Evolutionary conservation across 2,113 vertebrate genomes (phyloP).

Genomic region (Cichladusa arquata): DNA sequence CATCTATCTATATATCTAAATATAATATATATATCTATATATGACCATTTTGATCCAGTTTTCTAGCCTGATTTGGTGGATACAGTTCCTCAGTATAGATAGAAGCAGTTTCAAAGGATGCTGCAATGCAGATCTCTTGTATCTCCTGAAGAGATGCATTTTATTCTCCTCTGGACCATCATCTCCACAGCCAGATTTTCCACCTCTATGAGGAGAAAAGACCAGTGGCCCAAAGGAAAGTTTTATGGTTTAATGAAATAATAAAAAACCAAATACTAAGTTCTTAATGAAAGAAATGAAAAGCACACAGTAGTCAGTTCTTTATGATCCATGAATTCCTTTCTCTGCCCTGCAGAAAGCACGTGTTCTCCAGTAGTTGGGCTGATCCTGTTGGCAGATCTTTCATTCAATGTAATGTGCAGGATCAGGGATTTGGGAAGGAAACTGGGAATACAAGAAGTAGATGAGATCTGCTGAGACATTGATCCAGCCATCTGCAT

Average conservation of each 20-base stretch:
- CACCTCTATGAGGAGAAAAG: background rate
- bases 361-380: background rate
- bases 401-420: accelerated
- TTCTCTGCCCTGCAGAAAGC: slow-evolving; percentile 13
- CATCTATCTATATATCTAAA: too few relatives aligned
- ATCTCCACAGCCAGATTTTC: background rate
- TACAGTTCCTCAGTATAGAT: background rate
- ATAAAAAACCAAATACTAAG: background rate
- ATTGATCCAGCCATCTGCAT: background rate
- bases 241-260: slow-evolving; percentile 21
- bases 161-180: background rate
- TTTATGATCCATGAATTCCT: slow-evolving; percentile 12
- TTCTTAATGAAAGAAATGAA: slow-evolving; percentile 34
- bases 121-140: background rate
- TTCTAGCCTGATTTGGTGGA: background rate
- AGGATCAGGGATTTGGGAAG: background rate
- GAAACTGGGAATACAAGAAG: background rate
- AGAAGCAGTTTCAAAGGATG: background rate
- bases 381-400: background rate
- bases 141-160: background rate
- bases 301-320: background rate
- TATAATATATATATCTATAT: background rate
- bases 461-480: background rate
- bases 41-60: background rate
- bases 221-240: background rate